These are phyloP conservation scores for Eupithecia tripunctaria DNA, from an alignment of 2,888 invertebrate species.

Conservation along the genomic window DNA sequence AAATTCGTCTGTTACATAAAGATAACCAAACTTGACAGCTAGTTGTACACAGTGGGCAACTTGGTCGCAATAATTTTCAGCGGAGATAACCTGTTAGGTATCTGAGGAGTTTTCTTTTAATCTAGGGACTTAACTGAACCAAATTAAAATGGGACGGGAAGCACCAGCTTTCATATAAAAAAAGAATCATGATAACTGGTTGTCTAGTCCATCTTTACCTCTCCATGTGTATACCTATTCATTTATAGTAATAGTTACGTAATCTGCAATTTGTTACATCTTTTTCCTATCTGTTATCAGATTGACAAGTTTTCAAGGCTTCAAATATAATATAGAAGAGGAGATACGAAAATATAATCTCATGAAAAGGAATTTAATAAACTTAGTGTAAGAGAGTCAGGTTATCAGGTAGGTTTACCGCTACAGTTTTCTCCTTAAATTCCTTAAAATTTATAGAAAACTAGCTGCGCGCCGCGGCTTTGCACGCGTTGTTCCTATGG, in stretches of 20 bases:
- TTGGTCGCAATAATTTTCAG: too few relatives aligned
- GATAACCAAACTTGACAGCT: not conserved
- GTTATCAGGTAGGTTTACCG: not conserved
- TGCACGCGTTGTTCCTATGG: too few relatives aligned
- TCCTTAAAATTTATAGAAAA: not conserved
- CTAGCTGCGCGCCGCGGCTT: too few relatives aligned
- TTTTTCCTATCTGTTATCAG: not conserved
- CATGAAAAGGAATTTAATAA: not conserved
- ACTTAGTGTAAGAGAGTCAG: not conserved
- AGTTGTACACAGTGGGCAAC: too few relatives aligned
- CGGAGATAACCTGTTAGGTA: not conserved
- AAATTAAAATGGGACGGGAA: too few relatives aligned
- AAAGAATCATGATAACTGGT: not conserved
- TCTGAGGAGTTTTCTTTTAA: not conserved
- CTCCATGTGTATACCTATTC: not conserved
- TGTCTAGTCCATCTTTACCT: not conserved
- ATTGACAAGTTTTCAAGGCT: not conserved
- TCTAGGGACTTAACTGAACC: not conserved
- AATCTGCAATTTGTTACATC: not conserved
- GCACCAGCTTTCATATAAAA: too few relatives aligned
- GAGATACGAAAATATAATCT: constrained; percentile 1
- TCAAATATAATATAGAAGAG: not conserved
- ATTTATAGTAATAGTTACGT: not conserved
- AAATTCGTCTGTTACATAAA: not conserved
- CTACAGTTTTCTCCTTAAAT: not conserved